A percentile compares a stretch with the other conserved stretches of the same genome.
These are phyloP conservation scores for Bombus superbus DNA, from an alignment of 1,140 invertebrate species.

Conservation along the genomic window DNA sequence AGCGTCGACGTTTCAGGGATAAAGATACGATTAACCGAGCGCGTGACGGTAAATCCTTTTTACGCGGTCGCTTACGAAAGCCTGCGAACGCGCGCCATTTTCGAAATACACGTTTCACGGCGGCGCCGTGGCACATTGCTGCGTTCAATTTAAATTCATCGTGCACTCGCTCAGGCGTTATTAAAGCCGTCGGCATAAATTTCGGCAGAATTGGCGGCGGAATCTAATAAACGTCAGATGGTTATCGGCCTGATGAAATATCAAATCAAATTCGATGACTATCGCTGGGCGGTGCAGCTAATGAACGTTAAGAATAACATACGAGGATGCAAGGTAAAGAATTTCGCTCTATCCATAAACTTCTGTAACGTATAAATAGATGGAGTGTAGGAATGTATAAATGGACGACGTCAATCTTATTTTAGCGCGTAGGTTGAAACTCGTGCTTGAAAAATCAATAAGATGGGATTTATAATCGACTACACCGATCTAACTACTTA, in stretches of 20 bases:
- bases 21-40: neutral
- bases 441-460: neutral
- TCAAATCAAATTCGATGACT: slow-evolving; percentile 22
- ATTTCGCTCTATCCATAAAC: neutral
- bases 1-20: neutral
- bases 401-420: neutral
- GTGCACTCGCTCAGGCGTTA: slow-evolving; percentile 12
- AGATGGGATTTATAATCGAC: neutral
- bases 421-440: neutral
- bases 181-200: slow-evolving; percentile 48
- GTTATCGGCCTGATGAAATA: slow-evolving; percentile 31
- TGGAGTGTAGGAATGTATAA: neutral
- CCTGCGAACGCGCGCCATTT: too few relatives aligned
- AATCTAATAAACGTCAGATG: slow-evolving; percentile 40
- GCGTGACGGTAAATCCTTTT: neutral
- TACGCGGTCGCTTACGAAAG: neutral
- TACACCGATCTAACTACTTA: neutral
- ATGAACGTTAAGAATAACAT: neutral
- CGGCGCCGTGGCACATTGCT: neutral
- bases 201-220: slow-evolving; percentile 26
- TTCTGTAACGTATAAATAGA: neutral
- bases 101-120: neutral
- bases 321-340: neutral
- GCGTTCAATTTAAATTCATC: slow-evolving; percentile 46
- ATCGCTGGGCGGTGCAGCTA: neutral